Conservation (phyloP, 2,797 vertebrate genomes). For the Euphonia xanthogaster region DNA sequence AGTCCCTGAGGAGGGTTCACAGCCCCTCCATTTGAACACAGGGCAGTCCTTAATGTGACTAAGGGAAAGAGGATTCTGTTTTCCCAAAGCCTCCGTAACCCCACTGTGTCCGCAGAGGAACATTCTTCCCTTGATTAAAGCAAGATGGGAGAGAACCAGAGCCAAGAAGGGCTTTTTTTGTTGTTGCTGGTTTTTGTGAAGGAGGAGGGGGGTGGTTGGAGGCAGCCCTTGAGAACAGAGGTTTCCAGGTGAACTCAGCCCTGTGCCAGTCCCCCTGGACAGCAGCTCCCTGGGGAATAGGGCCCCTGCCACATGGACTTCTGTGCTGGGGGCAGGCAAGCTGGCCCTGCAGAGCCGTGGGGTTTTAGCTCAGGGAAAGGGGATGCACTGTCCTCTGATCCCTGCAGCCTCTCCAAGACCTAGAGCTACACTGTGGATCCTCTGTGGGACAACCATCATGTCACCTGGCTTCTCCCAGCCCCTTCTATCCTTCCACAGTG, state of each 20-base stretch:
- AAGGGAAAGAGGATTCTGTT: constrained; percentile 56
- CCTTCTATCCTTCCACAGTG: neutral
- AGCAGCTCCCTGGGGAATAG: neutral
- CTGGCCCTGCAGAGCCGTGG: neutral
- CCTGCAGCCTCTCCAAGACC: neutral
- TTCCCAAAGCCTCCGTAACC: constrained; percentile 67
- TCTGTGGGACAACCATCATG: fast-evolving
- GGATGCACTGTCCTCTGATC: neutral
- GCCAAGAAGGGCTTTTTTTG: constrained; percentile 59
- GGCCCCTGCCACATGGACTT: neutral
- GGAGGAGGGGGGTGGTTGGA: neutral
- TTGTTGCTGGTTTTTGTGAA: constrained; percentile 48
- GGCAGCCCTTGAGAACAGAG: neutral
- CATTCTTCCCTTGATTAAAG: constrained; percentile 74
- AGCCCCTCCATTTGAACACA: neutral
- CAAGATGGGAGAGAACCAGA: constrained; percentile 63
- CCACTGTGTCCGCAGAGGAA: constrained; percentile 53
- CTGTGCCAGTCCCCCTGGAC: fast-evolving
- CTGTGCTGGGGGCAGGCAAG: neutral
- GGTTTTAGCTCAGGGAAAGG: neutral
- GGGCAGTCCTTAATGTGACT: constrained; percentile 31
- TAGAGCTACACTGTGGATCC: neutral
- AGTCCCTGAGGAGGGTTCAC: neutral
- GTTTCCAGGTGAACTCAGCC: constrained; percentile 19
- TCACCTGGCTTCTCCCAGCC: neutral